Base-by-base conservation (phyloP, 2,797 vertebrate species). In the Epinephelus coioides region DNA sequence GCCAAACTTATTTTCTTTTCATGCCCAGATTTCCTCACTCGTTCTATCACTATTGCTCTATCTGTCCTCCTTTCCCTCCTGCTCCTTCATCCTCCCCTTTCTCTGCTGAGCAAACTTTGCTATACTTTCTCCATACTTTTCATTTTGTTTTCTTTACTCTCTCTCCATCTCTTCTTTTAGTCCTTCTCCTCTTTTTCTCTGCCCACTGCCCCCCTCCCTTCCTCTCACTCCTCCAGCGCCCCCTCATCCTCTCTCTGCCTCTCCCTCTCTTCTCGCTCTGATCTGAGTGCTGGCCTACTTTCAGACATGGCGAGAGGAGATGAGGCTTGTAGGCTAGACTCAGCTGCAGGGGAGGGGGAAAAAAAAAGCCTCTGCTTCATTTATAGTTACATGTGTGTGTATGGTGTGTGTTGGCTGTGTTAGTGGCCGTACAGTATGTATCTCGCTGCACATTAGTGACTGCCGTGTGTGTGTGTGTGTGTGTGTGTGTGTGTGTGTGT, bases 241-340 rank as follows among this genome's bases (percentile, higher is more conserved):
- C 49, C 61, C 15, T 75, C 73, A 68, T 70, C 54, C 75, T 78
- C 73, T 65, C 66, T 77, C 65, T 70, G 50, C 51, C 62, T 72
- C 71, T 71, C 68, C 60, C 82, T 77, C 66, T 72, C 81, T 76
- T 72, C 70, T 23, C 82, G 54, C 83, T 72, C 74, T 78, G 73
- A 85, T 90, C 88, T 88, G 80, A 82, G 88, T 68, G 81, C 84
- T 94, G 93, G 91, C 94, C 96, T 95, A 91, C 82, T 96, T 96
- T 95, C 92, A 91, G 86, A 94, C 87, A 85, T 81, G 87, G 83
- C 80, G 89, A 90, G 89, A 95, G 86, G 91, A 90, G 89, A 93
- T 90, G 81, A 90, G 69, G 83, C 85, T 86, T 55, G 74, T 90
- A 94, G 91, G 93, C 93, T 90, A 86, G 89, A 91, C 91, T 90